A percentile compares a stretch with the other conserved stretches of the same genome.
These are phyloP conservation scores for Isoperla grammatica DNA, from an alignment of 2,888 invertebrate genomes.

Conservation along the genomic window DNA sequence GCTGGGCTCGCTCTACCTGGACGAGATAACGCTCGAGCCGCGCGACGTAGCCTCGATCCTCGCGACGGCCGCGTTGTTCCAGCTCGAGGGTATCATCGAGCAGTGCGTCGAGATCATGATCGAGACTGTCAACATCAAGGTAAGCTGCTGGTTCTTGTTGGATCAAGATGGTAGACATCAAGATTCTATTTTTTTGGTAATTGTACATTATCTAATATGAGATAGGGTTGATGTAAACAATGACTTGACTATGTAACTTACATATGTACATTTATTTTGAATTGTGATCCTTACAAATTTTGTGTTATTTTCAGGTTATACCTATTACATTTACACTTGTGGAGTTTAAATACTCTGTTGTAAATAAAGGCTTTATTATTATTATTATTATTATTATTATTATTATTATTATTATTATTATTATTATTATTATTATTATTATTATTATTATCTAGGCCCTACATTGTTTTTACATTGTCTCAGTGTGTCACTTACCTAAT, in stretches of 20 bases:
- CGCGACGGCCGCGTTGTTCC: slow-evolving; percentile 68
- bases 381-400: background rate
- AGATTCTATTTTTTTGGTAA: background rate
- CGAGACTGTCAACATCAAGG: slow-evolving; percentile 64
- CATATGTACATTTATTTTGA: background rate
- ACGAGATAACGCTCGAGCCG: slow-evolving; percentile 65
- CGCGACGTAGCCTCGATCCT: slow-evolving; percentile 60
- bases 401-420: no score
- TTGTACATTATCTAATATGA: background rate
- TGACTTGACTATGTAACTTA: background rate
- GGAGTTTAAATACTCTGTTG: no score
- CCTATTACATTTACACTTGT: no score
- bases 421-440: no score
- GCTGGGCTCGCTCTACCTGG: slow-evolving; percentile 69
- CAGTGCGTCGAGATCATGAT: slow-evolving; percentile 68
- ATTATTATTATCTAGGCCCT: no score
- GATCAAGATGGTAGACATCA: background rate
- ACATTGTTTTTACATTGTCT: no score
- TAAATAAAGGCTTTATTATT: no score
- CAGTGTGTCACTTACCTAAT: no score
- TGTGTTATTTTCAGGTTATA: no score
- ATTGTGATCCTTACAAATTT: no score
- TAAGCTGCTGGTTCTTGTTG: no score
- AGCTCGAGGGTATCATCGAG: slow-evolving; percentile 65
- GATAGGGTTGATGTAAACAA: no score